Conservation (phyloP, 2,888 invertebrate species). For the Pachliopta kotzebuea region DNA sequence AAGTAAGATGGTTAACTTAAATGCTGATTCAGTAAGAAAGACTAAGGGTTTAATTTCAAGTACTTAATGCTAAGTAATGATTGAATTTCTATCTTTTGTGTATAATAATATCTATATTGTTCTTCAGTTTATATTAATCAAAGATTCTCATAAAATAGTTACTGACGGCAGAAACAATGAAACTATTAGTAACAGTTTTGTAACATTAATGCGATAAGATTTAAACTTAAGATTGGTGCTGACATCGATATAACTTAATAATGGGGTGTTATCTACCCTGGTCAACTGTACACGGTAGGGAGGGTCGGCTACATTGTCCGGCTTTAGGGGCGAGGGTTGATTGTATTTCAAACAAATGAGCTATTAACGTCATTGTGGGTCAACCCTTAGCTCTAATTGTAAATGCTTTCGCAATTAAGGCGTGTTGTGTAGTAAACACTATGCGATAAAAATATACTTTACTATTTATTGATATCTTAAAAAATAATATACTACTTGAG, state of each 20-base stretch:
- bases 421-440: background rate
- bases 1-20: too few relatives aligned
- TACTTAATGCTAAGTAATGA: too few relatives aligned
- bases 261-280: constrained; percentile 16
- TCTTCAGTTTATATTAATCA: too few relatives aligned
- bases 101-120: too few relatives aligned
- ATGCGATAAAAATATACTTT: background rate
- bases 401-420: constrained; percentile 6
- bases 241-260: constrained; percentile 16
- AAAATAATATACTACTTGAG: too few relatives aligned
- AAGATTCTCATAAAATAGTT: too few relatives aligned
- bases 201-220: constrained; percentile 15
- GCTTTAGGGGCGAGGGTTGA: constrained; percentile 16
- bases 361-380: constrained; percentile 27
- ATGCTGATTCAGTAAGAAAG: too few relatives aligned
- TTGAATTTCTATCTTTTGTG: too few relatives aligned
- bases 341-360: constrained; percentile 28
- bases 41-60: too few relatives aligned
- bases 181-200: too few relatives aligned
- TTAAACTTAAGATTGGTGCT: constrained; percentile 11
- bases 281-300: constrained; percentile 9
- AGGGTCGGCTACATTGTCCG: constrained; percentile 23
- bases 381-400: constrained; percentile 26
- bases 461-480: too few relatives aligned
- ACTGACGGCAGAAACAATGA: too few relatives aligned